Percentiles rank a stretch among this genome's conserved stretches.
These are phyloP conservation scores for Celastrina argiolus DNA, from an alignment of 2,888 invertebrate genomes.

Conservation along the genomic window DNA sequence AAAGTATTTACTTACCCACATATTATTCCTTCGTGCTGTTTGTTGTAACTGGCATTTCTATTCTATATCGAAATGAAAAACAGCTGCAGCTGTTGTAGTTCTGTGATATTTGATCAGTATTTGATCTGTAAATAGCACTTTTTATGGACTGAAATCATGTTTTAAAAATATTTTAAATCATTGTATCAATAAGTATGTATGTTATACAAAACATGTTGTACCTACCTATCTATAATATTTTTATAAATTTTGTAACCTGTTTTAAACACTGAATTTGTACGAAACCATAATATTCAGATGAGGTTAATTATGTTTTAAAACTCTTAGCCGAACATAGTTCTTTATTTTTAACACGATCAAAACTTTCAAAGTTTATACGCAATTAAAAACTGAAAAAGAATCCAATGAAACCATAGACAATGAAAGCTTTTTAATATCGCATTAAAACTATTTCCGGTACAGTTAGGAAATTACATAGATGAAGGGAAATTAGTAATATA, in stretches of 20 bases:
- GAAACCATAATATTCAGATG: too few relatives aligned
- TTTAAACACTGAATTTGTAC: too few relatives aligned
- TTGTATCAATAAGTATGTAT: slow-evolving; percentile 25
- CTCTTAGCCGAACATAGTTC: too few relatives aligned
- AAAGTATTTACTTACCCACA: too few relatives aligned
- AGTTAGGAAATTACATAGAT: neutral
- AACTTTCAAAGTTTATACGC: too few relatives aligned
- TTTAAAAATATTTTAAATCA: slow-evolving; percentile 23
- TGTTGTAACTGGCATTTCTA: neutral
- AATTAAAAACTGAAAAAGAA: too few relatives aligned
- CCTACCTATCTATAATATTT: too few relatives aligned
- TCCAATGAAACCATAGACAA: neutral
- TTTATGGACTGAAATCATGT: slow-evolving; percentile 25
- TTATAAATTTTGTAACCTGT: neutral
- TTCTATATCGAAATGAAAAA: neutral
- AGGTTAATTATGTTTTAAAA: neutral
- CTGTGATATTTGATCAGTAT: slow-evolving; percentile 26
- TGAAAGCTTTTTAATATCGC: slow-evolving; percentile 34
- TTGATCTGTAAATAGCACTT: slow-evolving; percentile 25
- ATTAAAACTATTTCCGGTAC: slow-evolving; percentile 18
- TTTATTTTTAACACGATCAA: too few relatives aligned
- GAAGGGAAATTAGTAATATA: too few relatives aligned
- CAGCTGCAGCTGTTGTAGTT: slow-evolving; percentile 12
- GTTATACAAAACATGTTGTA: slow-evolving; percentile 40
- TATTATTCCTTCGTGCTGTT: neutral